Conservation (phyloP, 2,113 vertebrate genomes). For the Caranx ignobilis region DNA sequence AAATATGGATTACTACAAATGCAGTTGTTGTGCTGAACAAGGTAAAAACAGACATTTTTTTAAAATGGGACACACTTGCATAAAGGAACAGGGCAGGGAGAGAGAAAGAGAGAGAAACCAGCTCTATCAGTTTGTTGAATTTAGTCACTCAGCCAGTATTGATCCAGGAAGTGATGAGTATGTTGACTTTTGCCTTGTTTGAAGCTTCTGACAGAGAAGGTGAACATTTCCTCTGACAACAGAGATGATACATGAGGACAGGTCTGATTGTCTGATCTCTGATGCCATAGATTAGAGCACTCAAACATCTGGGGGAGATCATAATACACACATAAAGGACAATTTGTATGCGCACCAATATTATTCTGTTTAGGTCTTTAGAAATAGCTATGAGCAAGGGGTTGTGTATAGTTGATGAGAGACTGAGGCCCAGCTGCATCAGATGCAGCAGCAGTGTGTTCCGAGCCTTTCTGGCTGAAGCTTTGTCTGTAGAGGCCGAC, state of each 20-base stretch:
- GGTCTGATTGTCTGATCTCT: slow-evolving; percentile 54
- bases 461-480: slow-evolving; percentile 62
- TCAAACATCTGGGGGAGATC: slow-evolving; percentile 57
- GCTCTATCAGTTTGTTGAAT: too few species aligned
- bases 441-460: slow-evolving; percentile 71
- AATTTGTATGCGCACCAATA: background rate
- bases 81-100: too few species aligned
- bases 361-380: background rate
- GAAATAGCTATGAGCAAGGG: slow-evolving; percentile 36
- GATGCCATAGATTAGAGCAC: slow-evolving; percentile 63
- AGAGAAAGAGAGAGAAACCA: too few species aligned
- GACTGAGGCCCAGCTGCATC: slow-evolving; percentile 59
- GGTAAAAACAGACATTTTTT: too few species aligned
- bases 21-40: too few species aligned
- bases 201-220: background rate
- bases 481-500: slow-evolving; percentile 68
- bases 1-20: too few species aligned
- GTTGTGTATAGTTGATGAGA: slow-evolving; percentile 37
- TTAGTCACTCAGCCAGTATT: too few species aligned
- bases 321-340: slow-evolving; percentile 34
- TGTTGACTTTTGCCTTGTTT: background rate
- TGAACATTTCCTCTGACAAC: background rate
- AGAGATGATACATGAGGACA: slow-evolving; percentile 22
- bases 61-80: too few species aligned
- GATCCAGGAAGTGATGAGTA: background rate